Percentiles rank a stretch among this genome's conserved stretches.
These are phyloP conservation scores for Sebastes wilsoni DNA, from an alignment of 2,797 vertebrate species.

Conservation along the genomic window DNA sequence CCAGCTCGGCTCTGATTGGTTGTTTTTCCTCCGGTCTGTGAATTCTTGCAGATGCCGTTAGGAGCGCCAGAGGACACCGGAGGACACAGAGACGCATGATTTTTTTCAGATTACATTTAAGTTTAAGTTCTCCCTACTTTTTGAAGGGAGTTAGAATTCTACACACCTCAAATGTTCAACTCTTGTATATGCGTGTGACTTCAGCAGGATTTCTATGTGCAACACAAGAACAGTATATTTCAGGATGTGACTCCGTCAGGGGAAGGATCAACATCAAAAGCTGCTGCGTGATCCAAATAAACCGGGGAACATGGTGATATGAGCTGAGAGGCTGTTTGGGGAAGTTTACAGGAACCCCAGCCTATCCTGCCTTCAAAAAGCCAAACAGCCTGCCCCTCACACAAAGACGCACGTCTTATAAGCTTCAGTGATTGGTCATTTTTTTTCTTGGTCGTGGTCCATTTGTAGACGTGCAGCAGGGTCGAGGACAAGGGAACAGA, in stretches of 20 bases:
- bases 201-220: neutral
- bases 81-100: no score
- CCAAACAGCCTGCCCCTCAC: neutral
- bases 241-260: conserved; percentile 54
- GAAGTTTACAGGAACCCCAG: conserved; percentile 61
- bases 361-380: conserved; percentile 62
- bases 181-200: neutral
- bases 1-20: no score
- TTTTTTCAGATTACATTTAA: no score
- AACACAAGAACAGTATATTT: conserved; percentile 19
- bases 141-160: neutral
- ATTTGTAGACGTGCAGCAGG: neutral
- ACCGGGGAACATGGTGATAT: conserved; percentile 26
- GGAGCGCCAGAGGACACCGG: no score
- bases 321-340: conserved; percentile 35
- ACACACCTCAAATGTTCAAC: neutral
- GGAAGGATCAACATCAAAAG: conserved; percentile 61
- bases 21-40: no score
- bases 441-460: neutral
- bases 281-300: conserved; percentile 38
- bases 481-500: neutral
- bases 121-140: neutral
- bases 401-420: conserved; percentile 24
- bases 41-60: no score
- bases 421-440: conserved; percentile 25